Conservation (phyloP, 2,888 invertebrate species). For the Drosophila rubida region DNA sequence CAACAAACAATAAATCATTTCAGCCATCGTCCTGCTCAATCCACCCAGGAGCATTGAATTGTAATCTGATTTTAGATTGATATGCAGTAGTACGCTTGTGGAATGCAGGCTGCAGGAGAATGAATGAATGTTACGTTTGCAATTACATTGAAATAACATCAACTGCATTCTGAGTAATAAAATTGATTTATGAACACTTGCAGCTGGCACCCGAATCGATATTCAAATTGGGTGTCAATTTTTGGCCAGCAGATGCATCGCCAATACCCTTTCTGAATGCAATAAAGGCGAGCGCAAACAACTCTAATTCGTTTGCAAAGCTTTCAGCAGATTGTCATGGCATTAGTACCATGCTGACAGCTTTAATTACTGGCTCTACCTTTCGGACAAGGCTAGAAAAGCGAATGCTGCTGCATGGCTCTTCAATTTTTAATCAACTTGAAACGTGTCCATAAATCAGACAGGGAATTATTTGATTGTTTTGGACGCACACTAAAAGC, state of each 20-base stretch:
- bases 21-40: conserved; percentile 5
- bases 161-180: conserved; percentile 23
- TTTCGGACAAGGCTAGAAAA: not conserved
- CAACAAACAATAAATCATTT: conserved; percentile 16
- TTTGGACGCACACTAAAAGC: conserved; percentile 34
- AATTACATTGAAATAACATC: conserved; percentile 31
- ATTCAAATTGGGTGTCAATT: conserved; percentile 10
- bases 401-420: not conserved
- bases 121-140: conserved; percentile 12
- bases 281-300: not conserved
- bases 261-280: conserved; percentile 4
- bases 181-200: conserved; percentile 23
- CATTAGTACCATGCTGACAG: not conserved
- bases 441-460: conserved; percentile 39
- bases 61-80: conserved; percentile 14
- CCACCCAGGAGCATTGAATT: conserved; percentile 10
- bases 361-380: not conserved
- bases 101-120: not conserved
- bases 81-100: conserved; percentile 12
- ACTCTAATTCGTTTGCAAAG: not conserved
- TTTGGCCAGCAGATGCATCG: not conserved
- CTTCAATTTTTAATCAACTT: conserved; percentile 53
- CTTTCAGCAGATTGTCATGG: not conserved
- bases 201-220: conserved; percentile 10
- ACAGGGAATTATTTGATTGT: conserved; percentile 35